phyloP scores from a whole-genome alignment of 1,140 invertebrate species.

The Drosophila biarmipes region DNA sequence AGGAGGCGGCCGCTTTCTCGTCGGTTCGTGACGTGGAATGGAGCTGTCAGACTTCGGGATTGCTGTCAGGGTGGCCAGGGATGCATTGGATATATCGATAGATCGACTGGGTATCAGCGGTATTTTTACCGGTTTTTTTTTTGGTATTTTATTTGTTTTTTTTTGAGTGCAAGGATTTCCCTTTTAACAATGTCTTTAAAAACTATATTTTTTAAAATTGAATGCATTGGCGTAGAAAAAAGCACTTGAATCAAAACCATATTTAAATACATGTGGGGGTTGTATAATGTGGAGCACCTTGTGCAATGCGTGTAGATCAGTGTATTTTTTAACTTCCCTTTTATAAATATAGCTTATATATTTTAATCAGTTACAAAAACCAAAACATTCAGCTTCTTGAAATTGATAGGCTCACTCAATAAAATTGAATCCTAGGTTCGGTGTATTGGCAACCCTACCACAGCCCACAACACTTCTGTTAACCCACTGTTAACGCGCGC shows the following conservation, averaged over 20 bases:
- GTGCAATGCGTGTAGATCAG: no score
- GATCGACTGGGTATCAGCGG: background rate
- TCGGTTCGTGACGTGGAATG: conserved; percentile 73
- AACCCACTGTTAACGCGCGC: background rate
- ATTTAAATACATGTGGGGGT: no score
- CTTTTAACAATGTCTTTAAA: no score
- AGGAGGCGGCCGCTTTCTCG: conserved; percentile 63
- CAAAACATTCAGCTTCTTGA: background rate
- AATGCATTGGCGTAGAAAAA: no score
- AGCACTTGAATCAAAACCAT: no score
- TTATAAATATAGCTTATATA: no score
- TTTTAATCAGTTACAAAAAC: no score
- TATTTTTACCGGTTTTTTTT: background rate
- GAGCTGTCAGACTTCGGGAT: conserved; percentile 47
- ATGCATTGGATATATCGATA: conserved; percentile 23
- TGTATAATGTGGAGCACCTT: no score
- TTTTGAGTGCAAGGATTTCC: no score
- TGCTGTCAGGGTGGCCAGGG: conserved; percentile 47
- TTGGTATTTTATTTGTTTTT: conserved; percentile 2
- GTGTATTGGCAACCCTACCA: background rate
- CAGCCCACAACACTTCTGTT: background rate
- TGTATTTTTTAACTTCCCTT: no score
- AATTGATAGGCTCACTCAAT: background rate
- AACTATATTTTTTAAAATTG: no score
- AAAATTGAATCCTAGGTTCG: background rate